Evolutionary conservation across 2,888 invertebrate genomes (phyloP).

Genomic region (Andrena trimmerana): DNA sequence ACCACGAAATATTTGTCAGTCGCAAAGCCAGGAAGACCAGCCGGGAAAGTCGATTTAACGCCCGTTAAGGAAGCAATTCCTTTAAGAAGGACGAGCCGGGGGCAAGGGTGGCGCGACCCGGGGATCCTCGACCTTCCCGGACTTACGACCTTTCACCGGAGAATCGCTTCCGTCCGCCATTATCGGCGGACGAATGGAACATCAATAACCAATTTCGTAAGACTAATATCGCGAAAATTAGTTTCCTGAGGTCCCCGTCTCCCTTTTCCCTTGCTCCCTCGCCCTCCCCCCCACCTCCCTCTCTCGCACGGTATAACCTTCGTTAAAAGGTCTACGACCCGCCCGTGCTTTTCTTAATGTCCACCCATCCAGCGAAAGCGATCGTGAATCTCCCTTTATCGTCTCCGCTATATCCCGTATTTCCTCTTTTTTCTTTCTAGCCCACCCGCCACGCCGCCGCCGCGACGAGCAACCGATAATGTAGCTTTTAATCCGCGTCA

Average conservation of each 20-base stretch:
- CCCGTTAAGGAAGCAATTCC: conserved; percentile 75
- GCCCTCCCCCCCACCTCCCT: neutral
- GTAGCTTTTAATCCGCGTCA: conserved; percentile 46
- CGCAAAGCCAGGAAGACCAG: conserved; percentile 65
- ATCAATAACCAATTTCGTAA: conserved; percentile 83
- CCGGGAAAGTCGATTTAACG: conserved; percentile 74
- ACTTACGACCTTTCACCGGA: conserved; percentile 71
- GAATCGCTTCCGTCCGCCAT: conserved; percentile 75
- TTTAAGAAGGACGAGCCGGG: conserved; percentile 68
- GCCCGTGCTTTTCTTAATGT: conserved; percentile 66
- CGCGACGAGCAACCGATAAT: conserved; percentile 33
- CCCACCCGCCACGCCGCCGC: neutral
- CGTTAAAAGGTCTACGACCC: conserved; percentile 65
- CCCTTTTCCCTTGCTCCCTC: conserved; percentile 53
- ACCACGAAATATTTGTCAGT: conserved; percentile 80
- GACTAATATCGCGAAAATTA: conserved; percentile 84
- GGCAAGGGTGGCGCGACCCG: conserved; percentile 49
- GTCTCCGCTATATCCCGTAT: conserved; percentile 12
- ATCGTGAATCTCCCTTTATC: conserved; percentile 69
- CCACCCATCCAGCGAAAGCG: conserved; percentile 44
- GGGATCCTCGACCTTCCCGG: conserved; percentile 69
- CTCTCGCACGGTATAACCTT: conserved; percentile 35
- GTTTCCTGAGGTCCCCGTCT: conserved; percentile 73
- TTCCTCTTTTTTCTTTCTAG: conserved; percentile 14
- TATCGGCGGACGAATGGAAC: conserved; percentile 78